Base-by-base conservation (phyloP, 2,797 vertebrate species). In the Anguilla marmorata region DNA sequence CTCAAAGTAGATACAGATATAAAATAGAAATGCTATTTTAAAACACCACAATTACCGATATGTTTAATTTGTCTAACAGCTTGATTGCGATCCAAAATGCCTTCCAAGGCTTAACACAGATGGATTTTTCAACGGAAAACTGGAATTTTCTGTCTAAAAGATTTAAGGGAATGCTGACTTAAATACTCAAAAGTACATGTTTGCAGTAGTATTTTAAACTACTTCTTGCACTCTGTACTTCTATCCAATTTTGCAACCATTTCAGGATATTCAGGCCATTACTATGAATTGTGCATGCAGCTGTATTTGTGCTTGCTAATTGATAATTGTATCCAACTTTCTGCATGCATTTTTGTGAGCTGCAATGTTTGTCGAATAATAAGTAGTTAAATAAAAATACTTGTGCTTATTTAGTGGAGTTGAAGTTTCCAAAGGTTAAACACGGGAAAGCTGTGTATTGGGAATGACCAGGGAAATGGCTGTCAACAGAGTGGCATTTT, bases 1-100 rank as follows among this genome's bases (percentile, higher is more conserved):
- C 91, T 87, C 56, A 63, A 85, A 85, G 85, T 87, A 89, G 83
- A 83, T 21, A 86, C 83, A 87, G 90, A 90, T 90, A 91, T 89
- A 94, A 92, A 93, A 88, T 89, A 87, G 91, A 52, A 27, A 58
- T 88, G 86, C 33, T 30, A 86, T 90, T 91, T 90, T 86, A 90
- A 86, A 87, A 87, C 90, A 56, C 66, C 86, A 76, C 87, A 91
- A 90, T 86, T 88, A 58, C 14, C 89, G 87, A 87, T 58, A 90
- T 88, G 63, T 89, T 52, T 66, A 56, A 48, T 79, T 76, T 60
- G 33, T 41, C 89, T 91, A 87, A 56, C 80, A 27, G 91, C 90
- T 30, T 79, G 88, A 91, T 90, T 87, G 89, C 50, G 24, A 82
- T 82, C 79, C 79, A 82, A 82, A 50, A 82, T 82, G 41, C 79